Conservation (phyloP, 2,888 invertebrate genomes). For the Nematopogon swammerdamellus region DNA sequence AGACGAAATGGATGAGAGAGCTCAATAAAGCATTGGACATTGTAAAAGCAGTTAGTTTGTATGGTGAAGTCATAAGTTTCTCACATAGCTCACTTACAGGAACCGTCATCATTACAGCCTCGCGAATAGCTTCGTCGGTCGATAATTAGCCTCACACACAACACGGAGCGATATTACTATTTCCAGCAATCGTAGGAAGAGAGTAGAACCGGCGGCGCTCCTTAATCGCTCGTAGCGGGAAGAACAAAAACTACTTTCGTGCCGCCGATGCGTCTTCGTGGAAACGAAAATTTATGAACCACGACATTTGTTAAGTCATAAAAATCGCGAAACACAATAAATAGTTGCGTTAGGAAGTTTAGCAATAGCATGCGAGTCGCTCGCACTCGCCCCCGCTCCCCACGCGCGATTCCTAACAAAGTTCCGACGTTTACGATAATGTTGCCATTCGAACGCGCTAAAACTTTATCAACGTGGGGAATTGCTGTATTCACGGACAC, state of each 20-base stretch:
- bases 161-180: too few relatives aligned
- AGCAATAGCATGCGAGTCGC: constrained; percentile 53
- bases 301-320: not conserved
- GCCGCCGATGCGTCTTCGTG: not conserved
- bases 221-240: not conserved
- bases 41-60: too few relatives aligned
- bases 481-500: constrained; percentile 6
- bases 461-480: constrained; percentile 54
- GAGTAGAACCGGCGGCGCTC: not conserved
- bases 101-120: too few relatives aligned
- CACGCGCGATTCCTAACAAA: constrained; percentile 46
- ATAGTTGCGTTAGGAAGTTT: constrained; percentile 44
- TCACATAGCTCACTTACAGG: too few relatives aligned
- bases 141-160: too few relatives aligned
- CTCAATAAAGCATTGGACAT: too few relatives aligned
- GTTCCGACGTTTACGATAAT: constrained; percentile 56
- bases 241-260: not conserved
- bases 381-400: constrained; percentile 48
- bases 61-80: too few relatives aligned
- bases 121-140: too few relatives aligned
- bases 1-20: too few relatives aligned
- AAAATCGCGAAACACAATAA: not conserved
- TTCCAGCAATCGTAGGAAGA: not conserved
- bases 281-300: not conserved
- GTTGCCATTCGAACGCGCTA: constrained; percentile 54